These are phyloP conservation scores for Strix aluco DNA, from an alignment of 2,113 vertebrate species.

Conservation along the genomic window DNA sequence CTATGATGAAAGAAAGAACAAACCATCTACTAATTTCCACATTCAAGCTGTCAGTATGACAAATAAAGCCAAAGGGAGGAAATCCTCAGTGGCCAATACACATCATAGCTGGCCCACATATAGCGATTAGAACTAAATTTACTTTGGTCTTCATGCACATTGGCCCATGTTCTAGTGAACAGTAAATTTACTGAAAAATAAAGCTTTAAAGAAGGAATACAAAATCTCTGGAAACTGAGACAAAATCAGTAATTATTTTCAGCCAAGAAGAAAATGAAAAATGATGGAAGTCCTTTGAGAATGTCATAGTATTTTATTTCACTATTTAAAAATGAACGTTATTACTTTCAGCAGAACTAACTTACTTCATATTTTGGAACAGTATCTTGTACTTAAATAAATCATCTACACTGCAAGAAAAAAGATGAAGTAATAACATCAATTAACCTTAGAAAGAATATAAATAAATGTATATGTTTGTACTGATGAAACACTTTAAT, in stretches of 20 bases:
- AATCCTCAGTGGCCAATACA: neutral
- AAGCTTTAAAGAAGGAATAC: neutral
- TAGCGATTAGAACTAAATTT: neutral
- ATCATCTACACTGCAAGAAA: neutral
- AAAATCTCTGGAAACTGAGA: neutral
- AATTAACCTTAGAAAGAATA: neutral
- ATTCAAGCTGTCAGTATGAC: neutral
- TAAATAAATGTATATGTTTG: neutral
- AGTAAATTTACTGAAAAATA: neutral
- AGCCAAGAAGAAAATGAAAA: neutral
- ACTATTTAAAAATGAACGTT: neutral
- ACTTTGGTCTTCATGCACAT: neutral
- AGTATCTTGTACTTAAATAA: neutral
- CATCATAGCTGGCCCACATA: neutral
- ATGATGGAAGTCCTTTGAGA: neutral
- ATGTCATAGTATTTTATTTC: neutral
- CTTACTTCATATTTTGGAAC: neutral
- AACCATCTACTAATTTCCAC: neutral
- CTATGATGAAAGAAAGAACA: neutral
- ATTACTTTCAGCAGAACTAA: neutral
- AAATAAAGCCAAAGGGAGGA: neutral
- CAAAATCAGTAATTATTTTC: neutral
- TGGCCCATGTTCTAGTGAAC: neutral
- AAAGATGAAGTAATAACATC: neutral
- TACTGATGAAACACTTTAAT: neutral